Conservation (phyloP, 2,113 vertebrate genomes). For the Eleginops maclovinus region DNA sequence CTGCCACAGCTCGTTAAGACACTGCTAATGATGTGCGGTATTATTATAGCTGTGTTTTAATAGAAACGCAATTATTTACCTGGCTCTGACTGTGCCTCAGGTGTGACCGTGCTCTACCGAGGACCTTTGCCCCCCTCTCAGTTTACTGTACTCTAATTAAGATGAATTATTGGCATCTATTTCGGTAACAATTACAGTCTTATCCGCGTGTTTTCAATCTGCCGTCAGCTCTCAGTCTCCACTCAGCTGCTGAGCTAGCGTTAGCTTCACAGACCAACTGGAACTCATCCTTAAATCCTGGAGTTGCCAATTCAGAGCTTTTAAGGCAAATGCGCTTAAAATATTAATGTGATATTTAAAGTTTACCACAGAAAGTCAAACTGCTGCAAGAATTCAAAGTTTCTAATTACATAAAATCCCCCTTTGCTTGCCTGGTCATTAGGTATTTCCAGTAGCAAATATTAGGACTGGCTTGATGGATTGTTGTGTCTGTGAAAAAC, state of each 20-base stretch:
- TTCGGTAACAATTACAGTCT: no score
- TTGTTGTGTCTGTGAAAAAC: background rate
- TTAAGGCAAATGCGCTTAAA: conserved; percentile 30
- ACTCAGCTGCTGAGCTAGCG: background rate
- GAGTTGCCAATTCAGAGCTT: conserved; percentile 17
- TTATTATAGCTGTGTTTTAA: background rate
- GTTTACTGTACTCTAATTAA: background rate
- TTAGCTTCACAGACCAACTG: background rate
- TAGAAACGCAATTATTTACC: background rate
- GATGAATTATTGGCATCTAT: background rate
- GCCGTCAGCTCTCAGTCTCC: background rate
- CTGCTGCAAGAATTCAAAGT: background rate
- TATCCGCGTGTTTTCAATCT: background rate
- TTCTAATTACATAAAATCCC: background rate
- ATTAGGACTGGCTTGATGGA: background rate
- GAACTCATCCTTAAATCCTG: conserved; percentile 24
- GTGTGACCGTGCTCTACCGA: background rate
- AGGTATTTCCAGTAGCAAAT: background rate
- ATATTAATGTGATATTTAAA: conserved; percentile 33
- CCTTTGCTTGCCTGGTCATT: background rate
- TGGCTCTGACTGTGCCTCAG: background rate
- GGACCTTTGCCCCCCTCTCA: background rate
- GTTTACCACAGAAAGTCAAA: background rate
- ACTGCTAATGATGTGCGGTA: background rate
- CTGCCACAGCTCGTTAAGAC: background rate